Evolutionary conservation across 2,888 invertebrate genomes (phyloP).

Genomic region (Gibbula magus): DNA sequence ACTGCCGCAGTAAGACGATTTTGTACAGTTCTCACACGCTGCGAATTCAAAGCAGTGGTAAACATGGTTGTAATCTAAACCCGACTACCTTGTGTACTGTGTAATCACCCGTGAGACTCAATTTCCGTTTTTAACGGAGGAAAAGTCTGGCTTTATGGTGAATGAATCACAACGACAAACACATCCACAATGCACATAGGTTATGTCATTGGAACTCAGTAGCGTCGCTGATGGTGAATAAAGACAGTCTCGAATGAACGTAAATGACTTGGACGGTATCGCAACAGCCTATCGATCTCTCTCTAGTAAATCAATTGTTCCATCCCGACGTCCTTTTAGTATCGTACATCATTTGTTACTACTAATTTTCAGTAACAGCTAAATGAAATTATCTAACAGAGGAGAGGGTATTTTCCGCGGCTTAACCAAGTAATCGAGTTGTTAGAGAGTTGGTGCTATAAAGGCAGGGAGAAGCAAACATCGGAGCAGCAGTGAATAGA

Average conservation of each 20-base stretch:
- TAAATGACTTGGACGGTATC: not conserved
- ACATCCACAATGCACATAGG: not conserved
- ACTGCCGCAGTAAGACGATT: no score
- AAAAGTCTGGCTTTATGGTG: not conserved
- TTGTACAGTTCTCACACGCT: no score
- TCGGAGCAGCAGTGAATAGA: not conserved
- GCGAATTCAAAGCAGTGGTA: not conserved
- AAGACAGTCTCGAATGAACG: no score
- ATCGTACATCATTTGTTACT: conserved; percentile 24
- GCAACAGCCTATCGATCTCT: not conserved
- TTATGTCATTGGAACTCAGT: no score
- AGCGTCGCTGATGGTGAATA: no score
- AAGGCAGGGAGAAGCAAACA: not conserved
- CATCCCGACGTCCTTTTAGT: conserved; percentile 3
- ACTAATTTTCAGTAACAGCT: conserved; percentile 23
- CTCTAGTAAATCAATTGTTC: not conserved
- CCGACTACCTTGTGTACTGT: not conserved
- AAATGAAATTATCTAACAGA: conserved; percentile 24
- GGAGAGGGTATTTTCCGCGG: conserved; percentile 8
- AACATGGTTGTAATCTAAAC: not conserved
- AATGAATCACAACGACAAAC: not conserved
- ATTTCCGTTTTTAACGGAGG: not conserved
- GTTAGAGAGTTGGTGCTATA: not conserved
- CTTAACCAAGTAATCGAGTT: conserved; percentile 8
- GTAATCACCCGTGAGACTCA: not conserved